Evolutionary conservation across 2,113 vertebrate genomes (phyloP).

Genomic region (Microcebus tavaratra): DNA sequence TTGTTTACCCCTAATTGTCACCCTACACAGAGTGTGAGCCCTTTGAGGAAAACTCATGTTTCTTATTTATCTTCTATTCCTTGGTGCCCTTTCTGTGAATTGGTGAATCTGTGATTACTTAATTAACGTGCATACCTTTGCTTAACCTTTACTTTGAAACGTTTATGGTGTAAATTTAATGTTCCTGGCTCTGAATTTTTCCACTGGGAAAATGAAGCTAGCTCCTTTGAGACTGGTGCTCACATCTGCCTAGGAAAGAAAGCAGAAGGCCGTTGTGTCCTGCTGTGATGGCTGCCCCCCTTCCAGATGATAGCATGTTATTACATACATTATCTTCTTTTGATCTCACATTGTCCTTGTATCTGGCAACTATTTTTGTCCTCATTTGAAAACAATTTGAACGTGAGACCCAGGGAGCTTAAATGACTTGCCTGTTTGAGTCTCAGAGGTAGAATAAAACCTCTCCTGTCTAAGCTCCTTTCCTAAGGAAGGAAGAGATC

Average conservation of each 20-base stretch:
- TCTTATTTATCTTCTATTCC: neutral
- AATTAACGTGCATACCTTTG: neutral
- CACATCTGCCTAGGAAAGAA: neutral
- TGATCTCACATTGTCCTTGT: neutral
- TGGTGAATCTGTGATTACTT: neutral
- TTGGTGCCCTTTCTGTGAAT: neutral
- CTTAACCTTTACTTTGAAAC: neutral
- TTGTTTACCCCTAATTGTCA: neutral
- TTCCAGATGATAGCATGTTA: neutral
- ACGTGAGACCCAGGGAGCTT: neutral
- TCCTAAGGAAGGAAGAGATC: neutral
- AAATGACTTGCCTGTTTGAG: neutral
- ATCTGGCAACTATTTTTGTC: neutral
- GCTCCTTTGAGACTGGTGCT: neutral
- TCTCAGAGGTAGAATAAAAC: neutral
- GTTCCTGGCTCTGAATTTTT: neutral
- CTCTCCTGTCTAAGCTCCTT: neutral
- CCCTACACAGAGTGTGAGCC: accelerated
- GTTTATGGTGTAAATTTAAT: neutral
- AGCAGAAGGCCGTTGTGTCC: neutral
- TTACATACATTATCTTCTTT: neutral
- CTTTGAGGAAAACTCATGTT: neutral
- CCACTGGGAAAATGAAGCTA: neutral
- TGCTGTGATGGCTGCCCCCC: neutral
- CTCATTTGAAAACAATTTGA: neutral